phyloP scores from a whole-genome alignment of 1,140 invertebrate genomes.

The Cyclina sinensis region DNA sequence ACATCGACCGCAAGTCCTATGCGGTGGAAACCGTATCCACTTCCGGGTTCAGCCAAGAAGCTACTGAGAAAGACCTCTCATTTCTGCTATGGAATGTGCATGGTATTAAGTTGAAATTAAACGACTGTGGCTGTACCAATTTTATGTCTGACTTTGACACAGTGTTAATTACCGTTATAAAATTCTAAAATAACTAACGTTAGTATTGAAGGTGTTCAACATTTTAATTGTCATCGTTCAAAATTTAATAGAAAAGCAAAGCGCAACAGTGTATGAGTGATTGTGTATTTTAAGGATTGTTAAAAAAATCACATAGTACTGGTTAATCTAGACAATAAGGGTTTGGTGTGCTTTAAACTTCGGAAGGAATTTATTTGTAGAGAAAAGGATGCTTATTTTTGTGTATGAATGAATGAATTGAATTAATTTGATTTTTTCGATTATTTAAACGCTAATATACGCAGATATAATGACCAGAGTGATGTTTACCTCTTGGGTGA shows the following conservation, averaged over 20 bases:
- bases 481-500: too few relatives aligned
- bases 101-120: conserved; percentile 21
- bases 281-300: conserved; percentile 34
- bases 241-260: conserved; percentile 25
- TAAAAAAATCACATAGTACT: not conserved
- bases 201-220: not conserved
- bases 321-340: not conserved
- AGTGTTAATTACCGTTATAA: conserved; percentile 36
- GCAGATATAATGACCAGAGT: too few relatives aligned
- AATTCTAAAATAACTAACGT: conserved; percentile 16
- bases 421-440: too few relatives aligned
- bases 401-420: too few relatives aligned
- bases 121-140: conserved; percentile 42
- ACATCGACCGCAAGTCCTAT: not conserved
- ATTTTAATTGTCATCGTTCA: conserved; percentile 39
- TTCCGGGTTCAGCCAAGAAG: not conserved
- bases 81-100: conserved; percentile 43
- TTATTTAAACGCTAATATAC: too few relatives aligned
- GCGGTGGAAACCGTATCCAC: not conserved
- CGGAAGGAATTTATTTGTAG: not conserved
- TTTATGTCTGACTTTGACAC: conserved; percentile 36
- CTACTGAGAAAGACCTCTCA: not conserved
- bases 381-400: not conserved
- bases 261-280: conserved; percentile 12
- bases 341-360: not conserved